Conservation (phyloP, 2,113 vertebrate genomes). For the Tragelaphus scriptus region DNA sequence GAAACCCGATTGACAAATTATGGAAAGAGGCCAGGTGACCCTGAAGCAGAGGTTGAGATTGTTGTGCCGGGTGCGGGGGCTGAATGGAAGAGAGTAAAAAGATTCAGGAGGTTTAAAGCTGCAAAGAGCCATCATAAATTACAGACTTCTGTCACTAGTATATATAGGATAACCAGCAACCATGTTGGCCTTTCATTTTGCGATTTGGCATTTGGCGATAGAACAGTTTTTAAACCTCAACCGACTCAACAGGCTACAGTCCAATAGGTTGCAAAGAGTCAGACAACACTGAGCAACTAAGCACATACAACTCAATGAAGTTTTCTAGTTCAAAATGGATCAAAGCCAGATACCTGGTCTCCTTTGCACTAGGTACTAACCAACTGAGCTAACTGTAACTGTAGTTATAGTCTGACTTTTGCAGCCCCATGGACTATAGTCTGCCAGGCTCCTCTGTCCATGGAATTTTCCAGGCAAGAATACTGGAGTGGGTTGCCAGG, state of each 20-base stretch:
- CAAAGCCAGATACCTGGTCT: not conserved
- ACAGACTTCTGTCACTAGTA: not conserved
- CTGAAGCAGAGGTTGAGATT: not conserved
- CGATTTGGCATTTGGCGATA: not conserved
- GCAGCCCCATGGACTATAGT: not conserved
- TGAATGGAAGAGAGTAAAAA: not conserved
- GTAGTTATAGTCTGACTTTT: not conserved
- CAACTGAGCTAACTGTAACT: not conserved
- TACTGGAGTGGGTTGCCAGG: not conserved
- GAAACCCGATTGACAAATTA: not conserved
- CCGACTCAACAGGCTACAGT: not conserved
- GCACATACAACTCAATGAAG: not conserved
- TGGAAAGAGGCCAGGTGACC: not conserved
- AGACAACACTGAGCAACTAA: not conserved
- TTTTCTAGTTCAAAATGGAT: not conserved
- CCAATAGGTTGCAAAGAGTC: not conserved
- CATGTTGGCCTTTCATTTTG: not conserved
- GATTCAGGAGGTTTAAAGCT: not conserved
- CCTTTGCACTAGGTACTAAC: not conserved
- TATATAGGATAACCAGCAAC: not conserved
- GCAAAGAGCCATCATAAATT: not conserved
- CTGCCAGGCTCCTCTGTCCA: not conserved
- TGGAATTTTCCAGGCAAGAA: not conserved
- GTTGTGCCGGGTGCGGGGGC: not conserved
- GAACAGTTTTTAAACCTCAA: not conserved